Evolutionary conservation across 2,113 vertebrate species (phyloP).

Genomic region (Lucifuga dentata): DNA sequence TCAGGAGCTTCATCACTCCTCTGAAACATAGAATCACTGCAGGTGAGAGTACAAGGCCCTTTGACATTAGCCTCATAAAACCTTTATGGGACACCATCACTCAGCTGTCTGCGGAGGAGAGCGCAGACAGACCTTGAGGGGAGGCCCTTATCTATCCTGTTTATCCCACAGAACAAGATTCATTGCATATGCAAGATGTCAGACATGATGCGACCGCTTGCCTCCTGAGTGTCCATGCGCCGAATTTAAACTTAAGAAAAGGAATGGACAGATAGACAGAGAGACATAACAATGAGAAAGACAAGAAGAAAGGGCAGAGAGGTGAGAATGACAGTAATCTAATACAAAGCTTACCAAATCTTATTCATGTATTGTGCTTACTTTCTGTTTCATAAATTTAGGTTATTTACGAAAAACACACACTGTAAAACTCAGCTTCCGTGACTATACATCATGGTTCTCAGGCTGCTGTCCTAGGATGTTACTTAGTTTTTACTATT

Average conservation of each 20-base stretch:
- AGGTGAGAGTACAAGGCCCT: conserved; percentile 55
- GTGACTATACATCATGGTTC: too few relatives aligned
- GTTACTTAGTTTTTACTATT: too few relatives aligned
- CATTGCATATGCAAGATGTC: conserved; percentile 33
- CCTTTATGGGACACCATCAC: conserved; percentile 58
- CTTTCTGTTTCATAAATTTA: too few relatives aligned
- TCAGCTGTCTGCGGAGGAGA: conserved; percentile 54
- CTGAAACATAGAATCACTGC: conserved; percentile 33
- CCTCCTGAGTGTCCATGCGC: background rate
- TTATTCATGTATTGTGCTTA: conserved; percentile 14
- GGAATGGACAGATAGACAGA: background rate
- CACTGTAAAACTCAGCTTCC: too few relatives aligned
- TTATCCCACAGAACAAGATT: conserved; percentile 44
- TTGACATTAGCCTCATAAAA: conserved; percentile 62
- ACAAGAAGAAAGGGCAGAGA: too few relatives aligned
- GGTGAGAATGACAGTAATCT: too few relatives aligned
- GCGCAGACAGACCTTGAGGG: conserved; percentile 52
- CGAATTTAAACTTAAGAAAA: background rate
- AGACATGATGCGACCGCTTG: conserved; percentile 9
- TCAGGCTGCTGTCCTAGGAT: too few relatives aligned
- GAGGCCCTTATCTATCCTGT: conserved; percentile 44
- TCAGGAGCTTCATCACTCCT: conserved; percentile 41
- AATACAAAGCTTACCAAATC: too few relatives aligned
- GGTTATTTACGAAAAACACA: too few relatives aligned
- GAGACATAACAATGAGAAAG: background rate